phyloP scores from a whole-genome alignment of 1,140 invertebrate species.

The Periplaneta americana region DNA sequence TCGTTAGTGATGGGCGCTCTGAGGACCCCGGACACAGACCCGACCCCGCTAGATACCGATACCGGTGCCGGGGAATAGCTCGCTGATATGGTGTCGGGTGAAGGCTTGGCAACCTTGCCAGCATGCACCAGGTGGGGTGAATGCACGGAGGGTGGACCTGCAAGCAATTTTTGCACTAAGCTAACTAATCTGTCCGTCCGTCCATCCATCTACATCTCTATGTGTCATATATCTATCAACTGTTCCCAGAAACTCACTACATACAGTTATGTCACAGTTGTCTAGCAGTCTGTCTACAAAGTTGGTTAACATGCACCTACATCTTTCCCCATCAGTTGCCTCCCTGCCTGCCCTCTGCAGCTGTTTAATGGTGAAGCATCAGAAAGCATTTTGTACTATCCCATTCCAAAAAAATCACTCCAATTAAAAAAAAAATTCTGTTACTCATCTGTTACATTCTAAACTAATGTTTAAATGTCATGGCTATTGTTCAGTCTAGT shows the following conservation, averaged over 20 bases:
- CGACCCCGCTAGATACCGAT: constrained; percentile 8
- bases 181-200: constrained; percentile 5
- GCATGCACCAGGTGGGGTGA: constrained; percentile 34
- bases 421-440: too few species aligned
- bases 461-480: background rate
- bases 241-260: background rate
- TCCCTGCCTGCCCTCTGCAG: background rate
- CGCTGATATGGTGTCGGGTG: background rate
- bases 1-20: constrained; percentile 26
- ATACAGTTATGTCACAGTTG: background rate
- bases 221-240: background rate
- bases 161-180: constrained; percentile 21
- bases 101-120: constrained; percentile 31
- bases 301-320: background rate
- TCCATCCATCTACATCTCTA: background rate
- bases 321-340: background rate
- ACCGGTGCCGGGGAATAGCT: background rate
- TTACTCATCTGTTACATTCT: background rate
- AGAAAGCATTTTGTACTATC: background rate
- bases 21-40: constrained; percentile 28
- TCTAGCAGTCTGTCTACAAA: background rate
- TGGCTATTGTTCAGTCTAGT: background rate
- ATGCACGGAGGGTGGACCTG: constrained; percentile 33
- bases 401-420: background rate
- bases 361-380: background rate